Conservation (phyloP, 2,113 vertebrate species). For the Erinaceus europaeus region DNA sequence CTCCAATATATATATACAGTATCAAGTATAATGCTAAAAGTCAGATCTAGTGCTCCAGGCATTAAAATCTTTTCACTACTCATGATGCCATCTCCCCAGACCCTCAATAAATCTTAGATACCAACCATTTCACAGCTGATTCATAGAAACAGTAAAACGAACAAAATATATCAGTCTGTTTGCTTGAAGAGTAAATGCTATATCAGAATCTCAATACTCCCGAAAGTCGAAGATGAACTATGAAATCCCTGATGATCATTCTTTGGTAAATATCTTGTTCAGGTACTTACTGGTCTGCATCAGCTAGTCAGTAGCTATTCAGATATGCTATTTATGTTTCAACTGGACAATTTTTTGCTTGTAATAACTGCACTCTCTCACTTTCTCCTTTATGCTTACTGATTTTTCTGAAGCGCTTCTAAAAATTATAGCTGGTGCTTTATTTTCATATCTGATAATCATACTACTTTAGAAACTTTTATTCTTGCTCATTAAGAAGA, state of each 20-base stretch:
- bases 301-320: conserved; percentile 53
- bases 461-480: conserved; percentile 28
- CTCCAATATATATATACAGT: too few relatives aligned
- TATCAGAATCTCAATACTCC: conserved; percentile 57
- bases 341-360: conserved; percentile 53
- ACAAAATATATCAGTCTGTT: neutral
- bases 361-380: conserved; percentile 21
- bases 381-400: conserved; percentile 35
- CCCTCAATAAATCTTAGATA: neutral
- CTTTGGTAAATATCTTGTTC: conserved; percentile 70
- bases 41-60: too few relatives aligned
- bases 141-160: neutral
- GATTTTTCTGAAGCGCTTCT: conserved; percentile 26
- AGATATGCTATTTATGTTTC: conserved; percentile 59
- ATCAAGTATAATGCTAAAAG: neutral
- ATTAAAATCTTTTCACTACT: too few relatives aligned
- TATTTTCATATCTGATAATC: conserved; percentile 54
- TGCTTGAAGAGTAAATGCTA: neutral
- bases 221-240: conserved; percentile 70
- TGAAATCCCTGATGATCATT: conserved; percentile 63
- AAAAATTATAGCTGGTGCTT: conserved; percentile 44
- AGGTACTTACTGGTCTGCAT: conserved; percentile 62
- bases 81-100: too few relatives aligned
- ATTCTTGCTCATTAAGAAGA: conserved; percentile 6
- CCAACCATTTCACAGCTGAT: neutral